Percentiles rank a stretch among this genome's conserved stretches.
phyloP scores from a whole-genome alignment of 2,888 invertebrate species.

The Dasypogon diadema region DNA sequence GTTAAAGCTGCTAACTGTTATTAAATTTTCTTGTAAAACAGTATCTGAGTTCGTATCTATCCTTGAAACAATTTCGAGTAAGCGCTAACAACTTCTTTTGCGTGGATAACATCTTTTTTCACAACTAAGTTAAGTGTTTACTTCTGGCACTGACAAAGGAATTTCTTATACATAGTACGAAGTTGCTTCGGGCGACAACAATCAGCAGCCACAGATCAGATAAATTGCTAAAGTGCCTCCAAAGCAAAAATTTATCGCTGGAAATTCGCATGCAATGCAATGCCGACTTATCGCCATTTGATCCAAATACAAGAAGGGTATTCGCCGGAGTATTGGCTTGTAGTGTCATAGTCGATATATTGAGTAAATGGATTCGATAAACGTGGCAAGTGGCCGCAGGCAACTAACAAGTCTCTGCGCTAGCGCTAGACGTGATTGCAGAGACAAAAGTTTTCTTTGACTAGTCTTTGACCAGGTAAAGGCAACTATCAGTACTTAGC shows the following conservation, averaged over 20 bases:
- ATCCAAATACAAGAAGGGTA: slow-evolving; percentile 1
- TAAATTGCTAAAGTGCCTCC: slow-evolving; percentile 3
- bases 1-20: too few species aligned
- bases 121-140: background rate
- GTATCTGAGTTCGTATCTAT: slow-evolving; percentile 17
- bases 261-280: slow-evolving; percentile 1
- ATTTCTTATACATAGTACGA: background rate
- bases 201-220: slow-evolving; percentile 5
- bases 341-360: slow-evolving; percentile 3
- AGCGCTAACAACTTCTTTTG: background rate
- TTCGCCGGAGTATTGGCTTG: slow-evolving; percentile 1
- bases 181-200: slow-evolving; percentile 12
- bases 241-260: slow-evolving; percentile 1
- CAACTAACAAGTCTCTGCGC: background rate
- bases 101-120: slow-evolving; percentile 8
- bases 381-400: background rate
- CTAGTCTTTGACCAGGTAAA: background rate
- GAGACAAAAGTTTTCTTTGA: background rate
- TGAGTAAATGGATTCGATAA: slow-evolving; percentile 4
- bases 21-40: too few species aligned
- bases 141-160: slow-evolving; percentile 3
- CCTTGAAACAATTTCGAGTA: slow-evolving; percentile 15
- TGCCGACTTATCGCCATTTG: slow-evolving; percentile 9
- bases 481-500: background rate
- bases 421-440: background rate